phyloP scores from a whole-genome alignment of 2,888 invertebrate genomes.

The Diadegma fenestrale region DNA sequence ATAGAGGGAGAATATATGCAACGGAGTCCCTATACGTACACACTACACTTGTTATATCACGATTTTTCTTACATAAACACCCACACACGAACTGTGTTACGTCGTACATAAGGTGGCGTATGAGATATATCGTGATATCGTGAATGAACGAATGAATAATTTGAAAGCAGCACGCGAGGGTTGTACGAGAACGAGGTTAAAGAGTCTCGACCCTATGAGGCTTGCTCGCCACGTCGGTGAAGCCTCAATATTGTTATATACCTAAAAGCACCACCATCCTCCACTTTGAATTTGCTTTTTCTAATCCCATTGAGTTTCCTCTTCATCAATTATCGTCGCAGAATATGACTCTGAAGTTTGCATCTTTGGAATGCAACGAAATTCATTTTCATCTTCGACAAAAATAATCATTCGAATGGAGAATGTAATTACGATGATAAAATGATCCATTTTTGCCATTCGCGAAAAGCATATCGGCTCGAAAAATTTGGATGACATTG shows the following conservation, averaged over 20 bases:
- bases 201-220: constrained; percentile 56
- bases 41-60: constrained; percentile 10
- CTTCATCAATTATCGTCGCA: constrained; percentile 1
- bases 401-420: too few species aligned
- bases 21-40: background rate
- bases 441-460: too few species aligned
- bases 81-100: constrained; percentile 2
- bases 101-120: constrained; percentile 21
- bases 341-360: too few species aligned
- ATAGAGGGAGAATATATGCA: constrained; percentile 26
- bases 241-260: constrained; percentile 26
- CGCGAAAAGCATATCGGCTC: too few species aligned
- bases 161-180: constrained; percentile 63
- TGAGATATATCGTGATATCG: constrained; percentile 50
- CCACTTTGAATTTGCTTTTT: constrained; percentile 1
- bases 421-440: too few species aligned
- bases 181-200: constrained; percentile 64
- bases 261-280: background rate
- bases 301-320: background rate
- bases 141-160: constrained; percentile 70
- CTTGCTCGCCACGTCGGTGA: constrained; percentile 41
- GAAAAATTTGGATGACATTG: too few species aligned
- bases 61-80: constrained; percentile 6
- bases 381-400: too few species aligned
- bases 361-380: too few species aligned